These are phyloP conservation scores for Prionace glauca DNA, from an alignment of 2,797 vertebrate genomes.

Conservation along the genomic window DNA sequence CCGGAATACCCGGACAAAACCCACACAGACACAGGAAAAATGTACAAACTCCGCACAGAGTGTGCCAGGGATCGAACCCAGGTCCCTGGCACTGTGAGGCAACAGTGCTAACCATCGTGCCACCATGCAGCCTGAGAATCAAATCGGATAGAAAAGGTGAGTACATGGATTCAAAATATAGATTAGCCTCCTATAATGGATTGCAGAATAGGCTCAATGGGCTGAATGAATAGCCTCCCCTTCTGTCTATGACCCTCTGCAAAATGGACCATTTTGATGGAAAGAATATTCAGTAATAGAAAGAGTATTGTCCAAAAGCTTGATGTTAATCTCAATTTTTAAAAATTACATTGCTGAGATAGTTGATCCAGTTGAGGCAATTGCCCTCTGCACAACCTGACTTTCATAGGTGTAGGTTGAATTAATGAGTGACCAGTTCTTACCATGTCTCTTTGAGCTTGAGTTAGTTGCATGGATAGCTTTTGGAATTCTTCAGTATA, in stretches of 20 bases:
- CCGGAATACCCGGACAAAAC: too few species aligned
- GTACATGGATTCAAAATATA: not conserved
- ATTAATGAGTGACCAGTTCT: not conserved
- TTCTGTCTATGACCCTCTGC: not conserved
- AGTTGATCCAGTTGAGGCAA: not conserved
- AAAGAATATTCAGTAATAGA: not conserved
- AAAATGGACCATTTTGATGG: not conserved
- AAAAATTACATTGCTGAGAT: not conserved
- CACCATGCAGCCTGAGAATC: not conserved
- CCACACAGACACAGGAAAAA: too few species aligned
- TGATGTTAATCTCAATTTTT: not conserved
- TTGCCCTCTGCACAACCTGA: not conserved
- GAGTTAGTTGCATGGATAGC: constrained; percentile 54
- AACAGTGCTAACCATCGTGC: too few species aligned
- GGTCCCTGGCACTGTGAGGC: too few species aligned
- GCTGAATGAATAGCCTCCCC: not conserved
- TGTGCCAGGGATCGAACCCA: too few species aligned
- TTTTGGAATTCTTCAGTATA: constrained; percentile 47
- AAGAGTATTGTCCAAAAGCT: not conserved
- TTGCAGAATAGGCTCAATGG: not conserved
- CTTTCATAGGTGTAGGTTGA: not conserved
- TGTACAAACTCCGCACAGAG: too few species aligned
- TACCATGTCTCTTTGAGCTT: constrained; percentile 52
- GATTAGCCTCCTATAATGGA: not conserved
- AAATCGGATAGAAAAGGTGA: too few species aligned